Percentiles rank a stretch among this genome's conserved stretches.
Conservation (phyloP, 2,797 vertebrate genomes). For the Sebastes steindachneri region DNA sequence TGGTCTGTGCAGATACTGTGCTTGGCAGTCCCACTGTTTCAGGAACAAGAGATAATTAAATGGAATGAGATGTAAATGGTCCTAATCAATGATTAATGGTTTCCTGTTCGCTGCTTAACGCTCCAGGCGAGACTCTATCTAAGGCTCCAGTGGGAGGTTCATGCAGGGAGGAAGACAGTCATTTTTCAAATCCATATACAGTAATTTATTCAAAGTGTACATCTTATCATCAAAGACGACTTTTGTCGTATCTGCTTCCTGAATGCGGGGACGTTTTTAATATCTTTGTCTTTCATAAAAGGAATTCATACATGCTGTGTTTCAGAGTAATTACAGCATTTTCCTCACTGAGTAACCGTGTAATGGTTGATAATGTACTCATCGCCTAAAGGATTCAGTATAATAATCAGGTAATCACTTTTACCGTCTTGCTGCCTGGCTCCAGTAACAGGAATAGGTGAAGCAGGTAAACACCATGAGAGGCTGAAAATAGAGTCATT, state of each 20-base stretch:
- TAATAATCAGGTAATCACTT: background rate
- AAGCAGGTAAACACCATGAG: constrained; percentile 45
- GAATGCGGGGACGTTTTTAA: background rate
- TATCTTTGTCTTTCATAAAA: background rate
- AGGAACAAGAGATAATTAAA: constrained; percentile 68
- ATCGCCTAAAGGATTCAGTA: background rate
- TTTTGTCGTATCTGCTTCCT: constrained; percentile 12
- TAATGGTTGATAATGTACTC: background rate
- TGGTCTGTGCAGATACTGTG: constrained; percentile 19
- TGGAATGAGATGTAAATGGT: constrained; percentile 70
- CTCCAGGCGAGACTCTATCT: constrained; percentile 55
- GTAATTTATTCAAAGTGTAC: constrained; percentile 59
- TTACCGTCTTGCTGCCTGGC: background rate
- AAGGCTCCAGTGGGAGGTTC: constrained; percentile 68
- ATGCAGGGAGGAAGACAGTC: constrained; percentile 43
- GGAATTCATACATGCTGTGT: background rate
- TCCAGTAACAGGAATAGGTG: constrained; percentile 20
- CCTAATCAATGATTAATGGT: constrained; percentile 76
- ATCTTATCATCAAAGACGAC: constrained; percentile 12
- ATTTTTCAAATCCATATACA: constrained; percentile 44
- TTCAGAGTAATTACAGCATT: background rate
- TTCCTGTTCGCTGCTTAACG: constrained; percentile 50
- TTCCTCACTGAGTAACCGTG: background rate
- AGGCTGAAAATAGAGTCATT: constrained; percentile 49
- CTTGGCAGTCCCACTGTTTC: constrained; percentile 62